Evolutionary conservation across 2,113 vertebrate species (phyloP).

Genomic region (Suricata suricatta): DNA sequence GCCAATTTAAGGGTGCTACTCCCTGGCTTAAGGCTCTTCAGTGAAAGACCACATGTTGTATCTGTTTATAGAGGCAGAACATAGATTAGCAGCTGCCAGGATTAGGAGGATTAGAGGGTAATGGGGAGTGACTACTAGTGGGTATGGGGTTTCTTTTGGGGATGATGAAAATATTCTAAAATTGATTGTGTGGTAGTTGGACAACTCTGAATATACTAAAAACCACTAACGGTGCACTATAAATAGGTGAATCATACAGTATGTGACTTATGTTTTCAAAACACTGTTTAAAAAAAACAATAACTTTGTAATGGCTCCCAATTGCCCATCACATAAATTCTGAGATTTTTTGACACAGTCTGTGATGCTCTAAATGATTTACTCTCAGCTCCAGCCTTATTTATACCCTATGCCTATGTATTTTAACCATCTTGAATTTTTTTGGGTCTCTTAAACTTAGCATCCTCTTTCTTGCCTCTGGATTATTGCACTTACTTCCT

Average conservation of each 20-base stretch:
- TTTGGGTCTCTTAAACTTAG: not conserved
- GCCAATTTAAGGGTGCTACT: not conserved
- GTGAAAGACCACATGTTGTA: not conserved
- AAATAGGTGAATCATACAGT: not conserved
- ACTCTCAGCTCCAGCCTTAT: not conserved
- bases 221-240: not conserved
- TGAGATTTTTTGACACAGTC: not conserved
- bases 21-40: not conserved
- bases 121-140: not conserved
- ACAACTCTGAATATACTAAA: not conserved
- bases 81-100: not conserved
- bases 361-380: not conserved
- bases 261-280: conserved; percentile 10
- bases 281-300: not conserved
- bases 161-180: not conserved
- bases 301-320: not conserved
- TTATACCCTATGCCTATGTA: not conserved
- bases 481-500: not conserved
- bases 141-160: not conserved
- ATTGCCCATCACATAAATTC: not conserved
- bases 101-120: not conserved
- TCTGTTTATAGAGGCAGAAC: not conserved
- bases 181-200: not conserved
- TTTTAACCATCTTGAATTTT: not conserved
- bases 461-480: not conserved